These are phyloP conservation scores for Drosophila nigrodunni DNA, from an alignment of 1,140 invertebrate genomes.

Conservation along the genomic window DNA sequence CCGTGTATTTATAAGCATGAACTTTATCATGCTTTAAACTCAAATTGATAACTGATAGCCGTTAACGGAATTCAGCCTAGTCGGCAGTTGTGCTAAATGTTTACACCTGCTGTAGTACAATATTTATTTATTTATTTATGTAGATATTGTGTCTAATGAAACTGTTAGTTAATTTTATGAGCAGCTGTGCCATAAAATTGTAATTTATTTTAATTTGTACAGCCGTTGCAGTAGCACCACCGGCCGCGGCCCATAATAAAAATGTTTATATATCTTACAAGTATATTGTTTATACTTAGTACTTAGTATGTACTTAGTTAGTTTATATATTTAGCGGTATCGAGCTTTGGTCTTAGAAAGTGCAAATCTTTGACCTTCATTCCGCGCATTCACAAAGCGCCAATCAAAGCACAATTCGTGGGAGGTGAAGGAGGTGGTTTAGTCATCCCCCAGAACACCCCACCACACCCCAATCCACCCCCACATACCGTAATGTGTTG, in stretches of 20 bases:
- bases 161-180: slow-evolving; percentile 69
- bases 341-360: slow-evolving; percentile 61
- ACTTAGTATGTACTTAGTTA: slow-evolving; percentile 27
- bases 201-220: slow-evolving; percentile 72
- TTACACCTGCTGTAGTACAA: slow-evolving; percentile 10
- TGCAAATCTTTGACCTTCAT: slow-evolving; percentile 63
- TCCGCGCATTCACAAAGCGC: slow-evolving; percentile 22
- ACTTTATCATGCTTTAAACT: background rate
- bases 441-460: no score
- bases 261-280: slow-evolving; percentile 23
- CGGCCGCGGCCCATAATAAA: slow-evolving; percentile 14
- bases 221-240: slow-evolving; percentile 29
- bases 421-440: slow-evolving; percentile 6
- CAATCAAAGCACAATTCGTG: slow-evolving; percentile 14
- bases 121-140: background rate
- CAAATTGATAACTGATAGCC: slow-evolving; percentile 21
- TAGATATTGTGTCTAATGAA: slow-evolving; percentile 59
- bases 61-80: slow-evolving; percentile 60
- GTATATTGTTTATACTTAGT: slow-evolving; percentile 28
- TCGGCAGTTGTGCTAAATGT: slow-evolving; percentile 45
- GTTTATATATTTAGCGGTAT: slow-evolving; percentile 28
- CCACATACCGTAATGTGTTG: background rate
- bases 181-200: slow-evolving; percentile 71
- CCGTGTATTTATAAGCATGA: slow-evolving; percentile 17
- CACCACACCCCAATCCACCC: background rate